Conservation (phyloP, 2,113 vertebrate species). For the Caranx melampygus region DNA sequence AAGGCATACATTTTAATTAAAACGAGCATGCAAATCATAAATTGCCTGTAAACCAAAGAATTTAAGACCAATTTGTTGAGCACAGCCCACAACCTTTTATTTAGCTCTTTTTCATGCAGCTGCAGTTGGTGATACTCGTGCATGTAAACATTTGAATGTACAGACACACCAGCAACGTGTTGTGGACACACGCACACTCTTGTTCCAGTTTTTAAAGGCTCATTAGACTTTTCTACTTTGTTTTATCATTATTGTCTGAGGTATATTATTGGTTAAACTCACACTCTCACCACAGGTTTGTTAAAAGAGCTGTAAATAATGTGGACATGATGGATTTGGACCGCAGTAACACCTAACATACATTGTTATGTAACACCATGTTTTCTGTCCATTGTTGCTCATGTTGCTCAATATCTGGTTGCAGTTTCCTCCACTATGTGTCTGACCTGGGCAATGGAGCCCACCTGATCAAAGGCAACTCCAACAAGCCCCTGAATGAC, state of each 20-base stretch:
- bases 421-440: conserved; percentile 95
- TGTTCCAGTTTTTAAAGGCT: conserved; percentile 18
- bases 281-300: not conserved
- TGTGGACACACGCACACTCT: not conserved
- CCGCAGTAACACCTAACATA: not conserved
- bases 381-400: not conserved
- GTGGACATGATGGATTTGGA: not conserved
- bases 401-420: conserved; percentile 21
- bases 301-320: not conserved
- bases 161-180: not conserved
- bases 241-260: not conserved
- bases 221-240: not conserved
- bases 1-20: conserved; percentile 65
- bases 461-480: conserved; percentile 97
- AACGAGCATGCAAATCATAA: conserved; percentile 44
- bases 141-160: conserved; percentile 21
- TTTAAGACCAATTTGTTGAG: conserved; percentile 50
- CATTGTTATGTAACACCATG: not conserved
- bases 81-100: conserved; percentile 36
- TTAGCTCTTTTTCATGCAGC: conserved; percentile 23
- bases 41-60: conserved; percentile 47
- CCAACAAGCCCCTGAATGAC: conserved; percentile 96
- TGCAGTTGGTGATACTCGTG: conserved; percentile 39
- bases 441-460: conserved; percentile 98
- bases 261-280: not conserved